Evolutionary conservation across 2,113 vertebrate genomes (phyloP), one percentile per base, ranked within the genome.

Genomic region (Chunga burmeisteri): DNA sequence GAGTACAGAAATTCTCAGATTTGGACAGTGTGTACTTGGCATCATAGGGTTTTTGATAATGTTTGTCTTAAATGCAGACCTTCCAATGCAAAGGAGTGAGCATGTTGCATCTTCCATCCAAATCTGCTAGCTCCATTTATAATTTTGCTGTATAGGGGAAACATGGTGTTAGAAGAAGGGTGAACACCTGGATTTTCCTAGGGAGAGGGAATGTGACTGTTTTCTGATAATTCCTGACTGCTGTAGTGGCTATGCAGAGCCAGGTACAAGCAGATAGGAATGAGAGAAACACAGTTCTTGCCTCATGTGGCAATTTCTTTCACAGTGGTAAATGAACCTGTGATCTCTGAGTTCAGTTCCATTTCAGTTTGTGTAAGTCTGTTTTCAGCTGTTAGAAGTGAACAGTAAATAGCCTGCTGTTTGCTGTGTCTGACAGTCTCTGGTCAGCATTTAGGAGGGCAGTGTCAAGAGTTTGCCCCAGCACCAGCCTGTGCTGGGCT

Each of bases 191-290:
- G 27, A 61, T 86, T 80, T 93, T 70, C 19, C 10, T 49, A 3
- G 3, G 50, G 27, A 82, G 73, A 49, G 36, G 10, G 8, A 17
- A 44, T 9, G 14, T 42, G 23, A 17, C 42, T 26, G 3, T 74
- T 46, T 55, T 53, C n/a, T 63, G 27, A 2, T 68, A 42, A 34
- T 86, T 86, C 16, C 38, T 65, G 34, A 14, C 58, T 2, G 3
- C 2, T 0, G 0, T 22, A 47, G 27, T 56, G 36, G 52, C 63
- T 65, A 3, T 2, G 1, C 2, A 2, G 62, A 72, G 26, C 40
- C 80, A 77, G 6, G 32, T 83, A 13, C 29, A 30, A 63, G 29
- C 62, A 77, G 30, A 27, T 23, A 26, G 23, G 36, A 62, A 36
- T 66, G n/a, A 17, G n/a, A 65, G 68, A 67, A 66, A 56, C 32